Percentiles rank a stretch among this genome's conserved stretches.
Evolutionary conservation across 2,797 vertebrate genomes (phyloP).

Genomic region (Eupleurogrammus muticus): DNA sequence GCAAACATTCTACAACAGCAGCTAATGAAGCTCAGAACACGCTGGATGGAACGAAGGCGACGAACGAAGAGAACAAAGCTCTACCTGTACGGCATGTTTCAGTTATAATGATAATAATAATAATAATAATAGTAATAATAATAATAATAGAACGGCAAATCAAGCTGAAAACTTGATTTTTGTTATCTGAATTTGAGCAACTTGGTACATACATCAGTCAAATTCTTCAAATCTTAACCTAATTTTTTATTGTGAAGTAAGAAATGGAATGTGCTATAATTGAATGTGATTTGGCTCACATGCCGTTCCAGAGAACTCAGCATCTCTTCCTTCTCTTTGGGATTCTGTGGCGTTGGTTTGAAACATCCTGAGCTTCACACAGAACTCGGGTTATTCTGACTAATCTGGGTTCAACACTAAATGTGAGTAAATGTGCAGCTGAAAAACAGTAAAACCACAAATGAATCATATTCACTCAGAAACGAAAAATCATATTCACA

Average conservation of each 20-base stretch:
- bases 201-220: no score
- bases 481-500: no score
- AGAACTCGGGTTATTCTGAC: neutral
- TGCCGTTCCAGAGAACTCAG: conserved; percentile 3
- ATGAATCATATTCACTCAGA: neutral
- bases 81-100: conserved; percentile 2
- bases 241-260: no score
- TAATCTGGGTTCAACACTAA: neutral
- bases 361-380: conserved; percentile 1
- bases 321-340: neutral
- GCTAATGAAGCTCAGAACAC: conserved; percentile 26
- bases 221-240: no score
- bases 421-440: neutral
- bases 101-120: no score
- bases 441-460: neutral
- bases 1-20: conserved; percentile 39
- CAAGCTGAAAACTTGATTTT: no score
- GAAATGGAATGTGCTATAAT: no score
- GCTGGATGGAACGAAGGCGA: conserved; percentile 11
- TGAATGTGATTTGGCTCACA: conserved; percentile 2
- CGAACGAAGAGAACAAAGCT: neutral
- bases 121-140: no score
- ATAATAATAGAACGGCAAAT: no score
- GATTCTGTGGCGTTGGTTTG: conserved; percentile 10
- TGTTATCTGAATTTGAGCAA: no score